phyloP scores from a whole-genome alignment of 1,140 invertebrate genomes.

The Physella acuta region DNA sequence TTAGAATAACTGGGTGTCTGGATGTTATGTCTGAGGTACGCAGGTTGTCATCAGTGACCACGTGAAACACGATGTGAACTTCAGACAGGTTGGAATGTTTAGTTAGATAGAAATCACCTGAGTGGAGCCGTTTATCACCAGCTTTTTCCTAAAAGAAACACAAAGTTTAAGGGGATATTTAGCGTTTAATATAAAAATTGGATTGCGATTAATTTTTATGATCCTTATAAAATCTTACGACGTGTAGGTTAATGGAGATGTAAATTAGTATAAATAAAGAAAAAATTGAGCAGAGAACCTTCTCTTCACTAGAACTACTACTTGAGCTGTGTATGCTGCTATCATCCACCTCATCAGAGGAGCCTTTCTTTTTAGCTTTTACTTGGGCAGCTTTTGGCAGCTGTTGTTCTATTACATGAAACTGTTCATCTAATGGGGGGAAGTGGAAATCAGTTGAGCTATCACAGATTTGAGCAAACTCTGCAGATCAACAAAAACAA shows the following conservation, averaged over 20 bases:
- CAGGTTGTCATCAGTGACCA: conserved; percentile 68
- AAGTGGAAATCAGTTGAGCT: conserved; percentile 84
- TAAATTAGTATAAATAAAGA: background rate
- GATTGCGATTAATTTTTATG: too few species aligned
- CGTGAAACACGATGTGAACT: conserved; percentile 92
- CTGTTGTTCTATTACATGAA: conserved; percentile 66
- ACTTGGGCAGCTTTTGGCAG: conserved; percentile 42
- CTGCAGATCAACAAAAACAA: too few species aligned
- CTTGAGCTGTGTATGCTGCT: conserved; percentile 52
- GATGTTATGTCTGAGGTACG: conserved; percentile 85
- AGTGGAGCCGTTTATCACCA: conserved; percentile 60
- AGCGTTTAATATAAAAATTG: too few species aligned
- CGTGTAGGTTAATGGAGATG: too few species aligned
- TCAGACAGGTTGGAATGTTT: conserved; percentile 92
- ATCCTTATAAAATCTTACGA: too few species aligned
- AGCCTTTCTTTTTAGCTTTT: conserved; percentile 28
- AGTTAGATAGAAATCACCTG: conserved; percentile 92
- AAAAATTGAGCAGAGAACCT: conserved; percentile 28
- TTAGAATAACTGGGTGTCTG: conserved; percentile 91
- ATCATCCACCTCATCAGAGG: conserved; percentile 43
- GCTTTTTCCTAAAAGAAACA: conserved; percentile 44
- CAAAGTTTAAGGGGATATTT: too few species aligned
- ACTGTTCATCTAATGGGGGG: conserved; percentile 79
- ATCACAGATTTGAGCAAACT: conserved; percentile 64
- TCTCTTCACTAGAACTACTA: conserved; percentile 37